Evolutionary conservation across 1,140 invertebrate species (phyloP), one percentile per base, ranked within the genome.

Genomic region (Ruditapes philippinarum): DNA sequence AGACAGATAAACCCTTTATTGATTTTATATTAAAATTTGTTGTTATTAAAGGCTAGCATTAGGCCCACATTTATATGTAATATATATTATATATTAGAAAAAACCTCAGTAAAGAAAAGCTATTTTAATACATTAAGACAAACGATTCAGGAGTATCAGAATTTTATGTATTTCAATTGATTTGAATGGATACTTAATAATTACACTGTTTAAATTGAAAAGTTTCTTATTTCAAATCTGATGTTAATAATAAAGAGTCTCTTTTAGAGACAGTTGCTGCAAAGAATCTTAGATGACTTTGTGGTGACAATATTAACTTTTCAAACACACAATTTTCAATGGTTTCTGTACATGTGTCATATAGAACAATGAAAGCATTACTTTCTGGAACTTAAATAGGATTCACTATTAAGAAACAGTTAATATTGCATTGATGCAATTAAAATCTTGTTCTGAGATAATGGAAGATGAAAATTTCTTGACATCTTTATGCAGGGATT

Each of bases 401-500:
- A n/a, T n/a, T n/a, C n/a, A n/a, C n/a, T n/a, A n/a, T n/a, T n/a
- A n/a, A n/a, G n/a, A n/a, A n/a, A n/a, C n/a, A n/a, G n/a, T n/a
- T n/a, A n/a, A n/a, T n/a, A n/a, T n/a, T n/a, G n/a, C n/a, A n/a
- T n/a, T n/a, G n/a, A n/a, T n/a, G n/a, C n/a, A n/a, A n/a, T 45
- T 7, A 5, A 25, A 57, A 22, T 11, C 51, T n/a, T 57, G 22
- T 22, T 57, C n/a, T n/a, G n/a, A n/a, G 51, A 57, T 11, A 28
- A 70, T 70, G 65, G 33, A 38, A 22, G 25, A 28, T 70, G 65
- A 70, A 1, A 25, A 70, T 22, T 70, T 9, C 38, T 70, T 70
- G 65, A 25, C 17, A 51, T 80, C 42, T 28, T 73, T 31, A 70
- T 88, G 31, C 87, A 89, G 87, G 54, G 87, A 89, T 51, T 31